Evolutionary conservation across 2,113 vertebrate genomes (phyloP).

Genomic region (Paraplagusia blochii): DNA sequence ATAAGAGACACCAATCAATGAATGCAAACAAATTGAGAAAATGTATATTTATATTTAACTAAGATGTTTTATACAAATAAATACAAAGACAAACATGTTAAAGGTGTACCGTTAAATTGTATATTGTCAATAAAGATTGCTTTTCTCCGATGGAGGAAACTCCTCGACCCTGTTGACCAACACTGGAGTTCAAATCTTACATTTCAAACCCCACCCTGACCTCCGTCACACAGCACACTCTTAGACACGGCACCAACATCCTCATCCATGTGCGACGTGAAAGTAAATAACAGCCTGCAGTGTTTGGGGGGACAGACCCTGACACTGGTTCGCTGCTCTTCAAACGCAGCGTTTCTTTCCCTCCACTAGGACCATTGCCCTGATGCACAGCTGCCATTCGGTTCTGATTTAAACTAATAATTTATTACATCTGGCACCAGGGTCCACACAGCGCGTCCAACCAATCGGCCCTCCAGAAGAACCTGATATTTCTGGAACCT

Average conservation of each 20-base stretch:
- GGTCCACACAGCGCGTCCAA: slow-evolving; percentile 71
- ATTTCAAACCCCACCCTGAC: too few relatives aligned
- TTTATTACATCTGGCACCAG: slow-evolving; percentile 78
- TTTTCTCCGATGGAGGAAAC: too few relatives aligned
- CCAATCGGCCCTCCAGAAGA: slow-evolving; percentile 65
- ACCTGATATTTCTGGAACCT: slow-evolving; percentile 76
- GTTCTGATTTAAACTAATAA: slow-evolving; percentile 79
- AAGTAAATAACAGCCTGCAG: slow-evolving; percentile 61
- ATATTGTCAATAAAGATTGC: too few relatives aligned
- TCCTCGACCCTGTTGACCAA: too few relatives aligned
- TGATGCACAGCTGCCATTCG: slow-evolving; percentile 71
- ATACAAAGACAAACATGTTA: too few relatives aligned
- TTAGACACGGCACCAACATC: slow-evolving; percentile 43
- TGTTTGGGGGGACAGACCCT: slow-evolving; percentile 47
- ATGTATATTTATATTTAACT: too few relatives aligned
- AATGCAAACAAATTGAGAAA: too few relatives aligned
- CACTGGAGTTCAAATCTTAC: too few relatives aligned
- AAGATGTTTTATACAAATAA: too few relatives aligned
- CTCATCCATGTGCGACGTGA: slow-evolving; percentile 50
- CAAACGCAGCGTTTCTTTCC: slow-evolving; percentile 54
- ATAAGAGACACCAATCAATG: too few relatives aligned
- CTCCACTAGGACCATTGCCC: slow-evolving; percentile 62
- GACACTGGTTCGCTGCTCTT: slow-evolving; percentile 58
- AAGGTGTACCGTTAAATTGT: too few relatives aligned
- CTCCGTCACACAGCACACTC: slow-evolving; percentile 26